phyloP scores from a whole-genome alignment of 2,888 invertebrate species.

The Glaucopsyche alexis region DNA sequence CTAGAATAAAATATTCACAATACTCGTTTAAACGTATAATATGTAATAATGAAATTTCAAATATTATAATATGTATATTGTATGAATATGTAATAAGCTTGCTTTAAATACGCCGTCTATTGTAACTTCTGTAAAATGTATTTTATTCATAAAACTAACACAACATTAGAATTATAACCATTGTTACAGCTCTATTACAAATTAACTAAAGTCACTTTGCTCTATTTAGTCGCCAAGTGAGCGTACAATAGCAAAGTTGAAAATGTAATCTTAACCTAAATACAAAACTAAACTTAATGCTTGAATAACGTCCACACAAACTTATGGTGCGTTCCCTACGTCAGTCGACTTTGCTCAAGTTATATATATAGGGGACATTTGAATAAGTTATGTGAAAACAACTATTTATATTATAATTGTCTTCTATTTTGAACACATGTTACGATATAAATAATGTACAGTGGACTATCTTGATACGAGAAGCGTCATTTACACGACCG shows the following conservation, averaged over 20 bases:
- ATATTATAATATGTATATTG: no score
- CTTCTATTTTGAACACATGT: no score
- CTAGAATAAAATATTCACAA: neutral
- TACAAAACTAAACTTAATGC: conserved; percentile 11
- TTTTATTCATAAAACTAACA: conserved; percentile 6
- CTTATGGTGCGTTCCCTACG: neutral
- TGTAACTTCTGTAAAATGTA: neutral
- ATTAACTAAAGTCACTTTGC: neutral
- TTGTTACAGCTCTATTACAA: conserved; percentile 8
- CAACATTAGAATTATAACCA: conserved; percentile 9
- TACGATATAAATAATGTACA: no score
- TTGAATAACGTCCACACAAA: neutral
- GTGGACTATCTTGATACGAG: no score
- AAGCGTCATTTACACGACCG: no score
- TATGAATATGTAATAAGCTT: neutral
- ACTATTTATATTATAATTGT: no score
- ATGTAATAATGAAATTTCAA: neutral
- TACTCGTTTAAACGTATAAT: neutral
- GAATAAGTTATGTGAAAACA: neutral
- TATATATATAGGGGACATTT: neutral
- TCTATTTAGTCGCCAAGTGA: conserved; percentile 5
- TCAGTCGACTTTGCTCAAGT: neutral
- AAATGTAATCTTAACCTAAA: neutral
- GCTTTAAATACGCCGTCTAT: neutral
- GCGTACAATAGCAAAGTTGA: neutral